A percentile compares a stretch with the other conserved stretches of the same genome.
Conservation (phyloP, 2,888 invertebrate genomes). For the Meiosimyza decipiens region DNA sequence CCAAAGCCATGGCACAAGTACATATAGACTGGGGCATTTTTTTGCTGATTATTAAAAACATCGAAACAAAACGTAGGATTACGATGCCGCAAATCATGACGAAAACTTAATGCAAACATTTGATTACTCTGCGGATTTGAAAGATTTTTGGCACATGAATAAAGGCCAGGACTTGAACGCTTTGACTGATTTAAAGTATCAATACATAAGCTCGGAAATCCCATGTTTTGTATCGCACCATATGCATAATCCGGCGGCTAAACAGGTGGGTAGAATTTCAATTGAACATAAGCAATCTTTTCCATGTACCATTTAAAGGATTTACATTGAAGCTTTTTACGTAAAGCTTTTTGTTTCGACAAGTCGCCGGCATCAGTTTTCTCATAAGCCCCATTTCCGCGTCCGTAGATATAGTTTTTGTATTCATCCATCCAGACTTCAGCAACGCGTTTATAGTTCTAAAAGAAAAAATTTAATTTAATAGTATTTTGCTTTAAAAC, state of each 20-base stretch:
- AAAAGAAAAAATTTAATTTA: background rate
- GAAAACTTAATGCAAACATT: constrained; percentile 65
- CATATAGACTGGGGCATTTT: constrained; percentile 79
- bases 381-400: constrained; percentile 80
- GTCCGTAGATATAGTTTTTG: constrained; percentile 84
- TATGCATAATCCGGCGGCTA: constrained; percentile 86
- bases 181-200: constrained; percentile 73
- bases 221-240: constrained; percentile 80
- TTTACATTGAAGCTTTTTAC: constrained; percentile 84
- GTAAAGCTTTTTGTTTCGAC: constrained; percentile 78
- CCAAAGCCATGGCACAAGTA: constrained; percentile 90
- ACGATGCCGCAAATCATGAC: constrained; percentile 67
- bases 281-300: constrained; percentile 90
- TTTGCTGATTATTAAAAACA: constrained; percentile 72
- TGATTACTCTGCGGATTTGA: constrained; percentile 59
- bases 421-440: constrained; percentile 99
- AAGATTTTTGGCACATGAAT: constrained; percentile 57
- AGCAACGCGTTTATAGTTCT: constrained; percentile 94
- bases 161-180: constrained; percentile 63
- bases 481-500: no score
- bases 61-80: constrained; percentile 89
- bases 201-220: constrained; percentile 75
- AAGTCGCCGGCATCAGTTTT: constrained; percentile 85
- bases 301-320: constrained; percentile 97
- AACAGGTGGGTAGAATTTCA: constrained; percentile 87